A percentile compares a stretch with the other conserved stretches of the same genome.
Conservation (phyloP, 2,113 vertebrate species). For the Chlorodrepanis virens region DNA sequence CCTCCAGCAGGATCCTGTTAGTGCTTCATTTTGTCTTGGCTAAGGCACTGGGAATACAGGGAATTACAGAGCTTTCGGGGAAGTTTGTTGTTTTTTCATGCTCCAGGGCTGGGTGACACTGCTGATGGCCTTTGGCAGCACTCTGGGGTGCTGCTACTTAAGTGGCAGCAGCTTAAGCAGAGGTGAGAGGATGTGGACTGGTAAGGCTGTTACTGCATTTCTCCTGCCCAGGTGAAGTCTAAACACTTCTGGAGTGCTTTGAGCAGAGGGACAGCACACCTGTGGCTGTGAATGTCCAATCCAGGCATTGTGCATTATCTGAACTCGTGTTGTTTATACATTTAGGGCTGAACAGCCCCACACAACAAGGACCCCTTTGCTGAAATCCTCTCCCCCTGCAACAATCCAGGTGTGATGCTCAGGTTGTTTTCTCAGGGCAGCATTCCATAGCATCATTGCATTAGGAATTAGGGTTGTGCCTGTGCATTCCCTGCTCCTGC, state of each 20-base stretch:
- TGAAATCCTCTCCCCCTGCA: not conserved
- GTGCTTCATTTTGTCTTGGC: not conserved
- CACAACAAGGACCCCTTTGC: accelerated
- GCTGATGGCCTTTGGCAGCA: not conserved
- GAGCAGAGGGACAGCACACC: not conserved
- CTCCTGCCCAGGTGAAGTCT: not conserved
- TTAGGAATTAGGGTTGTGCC: not conserved
- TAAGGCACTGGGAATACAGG: not conserved
- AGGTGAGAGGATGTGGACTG: not conserved
- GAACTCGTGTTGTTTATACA: accelerated
- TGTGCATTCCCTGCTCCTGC: not conserved
- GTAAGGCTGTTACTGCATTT: not conserved
- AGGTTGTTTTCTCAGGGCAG: not conserved
- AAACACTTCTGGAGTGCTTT: not conserved
- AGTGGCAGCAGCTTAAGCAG: not conserved
- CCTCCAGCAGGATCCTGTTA: accelerated
- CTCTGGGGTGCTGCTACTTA: not conserved
- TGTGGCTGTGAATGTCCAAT: not conserved
- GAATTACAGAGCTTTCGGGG: not conserved
- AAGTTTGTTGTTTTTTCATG: not conserved
- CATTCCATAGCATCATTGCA: accelerated
- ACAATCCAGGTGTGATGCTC: not conserved
- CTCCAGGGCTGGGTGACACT: not conserved
- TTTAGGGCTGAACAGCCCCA: not conserved
- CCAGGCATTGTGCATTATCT: too few species aligned